Evolutionary conservation across 2,113 vertebrate genomes (phyloP).

Genomic region (Stigmatopora nigra): DNA sequence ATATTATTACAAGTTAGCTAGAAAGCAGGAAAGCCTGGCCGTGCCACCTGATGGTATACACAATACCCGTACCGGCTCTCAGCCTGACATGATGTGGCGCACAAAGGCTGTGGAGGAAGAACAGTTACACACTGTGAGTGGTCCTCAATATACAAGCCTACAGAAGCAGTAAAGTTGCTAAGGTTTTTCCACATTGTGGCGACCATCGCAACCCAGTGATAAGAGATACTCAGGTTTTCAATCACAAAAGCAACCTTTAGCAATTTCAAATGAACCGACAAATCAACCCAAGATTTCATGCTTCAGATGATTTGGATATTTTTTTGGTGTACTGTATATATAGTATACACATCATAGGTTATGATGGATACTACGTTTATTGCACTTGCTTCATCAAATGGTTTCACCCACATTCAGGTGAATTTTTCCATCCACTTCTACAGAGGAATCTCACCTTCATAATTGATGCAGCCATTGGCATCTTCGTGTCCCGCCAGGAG

Average conservation of each 20-base stretch:
- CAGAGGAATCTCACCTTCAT: slow-evolving; percentile 77
- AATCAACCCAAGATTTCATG: not conserved
- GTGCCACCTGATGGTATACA: slow-evolving; percentile 50
- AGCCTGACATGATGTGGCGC: slow-evolving; percentile 72
- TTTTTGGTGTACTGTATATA: not conserved
- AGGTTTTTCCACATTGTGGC: not conserved
- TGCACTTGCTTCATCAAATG: not conserved
- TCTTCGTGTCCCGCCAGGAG: slow-evolving; percentile 88
- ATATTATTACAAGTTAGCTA: slow-evolving; percentile 10
- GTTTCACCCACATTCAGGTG: not conserved
- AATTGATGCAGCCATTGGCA: slow-evolving; percentile 93
- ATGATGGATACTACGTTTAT: not conserved
- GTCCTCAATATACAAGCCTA: slow-evolving; percentile 7
- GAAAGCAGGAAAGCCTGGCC: slow-evolving; percentile 52
- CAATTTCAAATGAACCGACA: not conserved
- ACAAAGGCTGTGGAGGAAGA: slow-evolving; percentile 69
- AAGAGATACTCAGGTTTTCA: not conserved
- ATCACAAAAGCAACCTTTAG: not conserved
- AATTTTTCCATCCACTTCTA: not conserved
- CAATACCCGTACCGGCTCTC: slow-evolving; percentile 60
- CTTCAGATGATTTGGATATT: not conserved
- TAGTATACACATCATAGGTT: not conserved
- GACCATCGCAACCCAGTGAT: not conserved
- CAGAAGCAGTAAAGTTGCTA: slow-evolving; percentile 13
- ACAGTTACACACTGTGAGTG: slow-evolving; percentile 54